A percentile compares a stretch with the other conserved stretches of the same genome.
Evolutionary conservation across 1,140 invertebrate genomes (phyloP).

Genomic region (Chymomyza costata): DNA sequence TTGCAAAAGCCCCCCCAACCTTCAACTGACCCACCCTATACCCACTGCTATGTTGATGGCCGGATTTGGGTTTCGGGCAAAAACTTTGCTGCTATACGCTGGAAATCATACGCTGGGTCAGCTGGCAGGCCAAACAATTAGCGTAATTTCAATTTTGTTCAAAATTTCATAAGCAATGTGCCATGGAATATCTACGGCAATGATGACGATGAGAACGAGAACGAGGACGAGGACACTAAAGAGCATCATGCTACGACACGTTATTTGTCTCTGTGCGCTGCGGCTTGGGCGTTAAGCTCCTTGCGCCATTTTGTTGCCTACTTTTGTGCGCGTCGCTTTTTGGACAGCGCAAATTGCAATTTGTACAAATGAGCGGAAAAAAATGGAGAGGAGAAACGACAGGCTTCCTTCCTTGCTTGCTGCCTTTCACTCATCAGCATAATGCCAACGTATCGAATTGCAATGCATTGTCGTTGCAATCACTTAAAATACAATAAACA

Average conservation of each 20-base stretch:
- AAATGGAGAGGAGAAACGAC: too few species aligned
- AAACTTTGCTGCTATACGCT: not conserved
- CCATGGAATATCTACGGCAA: too few species aligned
- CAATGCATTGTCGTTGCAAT: slow-evolving; percentile 7
- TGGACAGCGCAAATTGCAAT: slow-evolving; percentile 47
- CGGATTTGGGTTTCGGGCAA: too few species aligned
- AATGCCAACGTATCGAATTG: slow-evolving; percentile 10
- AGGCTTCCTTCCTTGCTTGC: slow-evolving; percentile 32
- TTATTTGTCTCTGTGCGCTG: slow-evolving; percentile 8
- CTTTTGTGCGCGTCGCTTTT: slow-evolving; percentile 51
- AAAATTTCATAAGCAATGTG: slow-evolving; percentile 73
- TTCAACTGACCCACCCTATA: too few species aligned
- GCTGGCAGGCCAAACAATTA: slow-evolving; percentile 65
- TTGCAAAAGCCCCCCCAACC: slow-evolving; percentile 3
- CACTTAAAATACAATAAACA: slow-evolving; percentile 61
- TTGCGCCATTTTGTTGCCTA: slow-evolving; percentile 41
- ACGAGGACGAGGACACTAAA: not conserved
- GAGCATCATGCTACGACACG: not conserved
- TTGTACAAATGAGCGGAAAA: too few species aligned
- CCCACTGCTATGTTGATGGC: too few species aligned
- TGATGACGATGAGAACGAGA: not conserved
- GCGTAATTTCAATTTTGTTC: slow-evolving; percentile 75
- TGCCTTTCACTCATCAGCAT: slow-evolving; percentile 41
- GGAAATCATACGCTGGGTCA: too few species aligned
- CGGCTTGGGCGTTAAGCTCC: slow-evolving; percentile 46